Percentiles rank a stretch among this genome's conserved stretches.
Evolutionary conservation across 2,113 vertebrate species (phyloP).

Genomic region (Aix galericulata): DNA sequence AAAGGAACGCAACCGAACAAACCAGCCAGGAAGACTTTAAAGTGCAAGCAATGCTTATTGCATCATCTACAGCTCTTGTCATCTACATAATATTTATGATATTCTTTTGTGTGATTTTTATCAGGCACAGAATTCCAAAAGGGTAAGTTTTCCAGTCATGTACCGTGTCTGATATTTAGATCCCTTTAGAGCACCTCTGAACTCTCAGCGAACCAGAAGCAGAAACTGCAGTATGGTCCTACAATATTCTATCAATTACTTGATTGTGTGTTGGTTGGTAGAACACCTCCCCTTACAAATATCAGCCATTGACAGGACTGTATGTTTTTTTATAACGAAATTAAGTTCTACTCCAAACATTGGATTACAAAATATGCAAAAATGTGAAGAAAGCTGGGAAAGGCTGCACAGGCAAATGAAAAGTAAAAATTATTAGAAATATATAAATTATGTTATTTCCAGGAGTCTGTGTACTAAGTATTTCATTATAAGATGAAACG

Average conservation of each 20-base stretch:
- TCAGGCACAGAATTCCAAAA: background rate
- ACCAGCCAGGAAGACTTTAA: background rate
- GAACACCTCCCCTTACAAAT: background rate
- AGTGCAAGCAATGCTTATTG: background rate
- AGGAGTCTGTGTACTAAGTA: background rate
- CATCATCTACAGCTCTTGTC: background rate
- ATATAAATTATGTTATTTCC: background rate
- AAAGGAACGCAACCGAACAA: background rate
- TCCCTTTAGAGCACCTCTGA: background rate
- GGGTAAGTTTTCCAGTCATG: constrained; percentile 12
- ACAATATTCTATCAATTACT: background rate
- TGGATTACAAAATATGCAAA: background rate
- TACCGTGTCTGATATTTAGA: background rate
- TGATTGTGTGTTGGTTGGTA: background rate
- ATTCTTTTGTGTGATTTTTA: background rate
- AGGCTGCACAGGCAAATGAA: background rate
- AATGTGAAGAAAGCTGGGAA: background rate
- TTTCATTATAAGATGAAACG: background rate
- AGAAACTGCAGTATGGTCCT: background rate
- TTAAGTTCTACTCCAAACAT: background rate
- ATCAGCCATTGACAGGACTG: background rate
- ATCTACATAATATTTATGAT: background rate
- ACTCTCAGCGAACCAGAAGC: background rate
- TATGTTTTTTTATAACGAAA: background rate
- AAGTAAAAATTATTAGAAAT: background rate